Evolutionary conservation across 2,797 vertebrate species (phyloP), one percentile per base, ranked within the genome.

Genomic region (Gymnoscopelus braueri): DNA sequence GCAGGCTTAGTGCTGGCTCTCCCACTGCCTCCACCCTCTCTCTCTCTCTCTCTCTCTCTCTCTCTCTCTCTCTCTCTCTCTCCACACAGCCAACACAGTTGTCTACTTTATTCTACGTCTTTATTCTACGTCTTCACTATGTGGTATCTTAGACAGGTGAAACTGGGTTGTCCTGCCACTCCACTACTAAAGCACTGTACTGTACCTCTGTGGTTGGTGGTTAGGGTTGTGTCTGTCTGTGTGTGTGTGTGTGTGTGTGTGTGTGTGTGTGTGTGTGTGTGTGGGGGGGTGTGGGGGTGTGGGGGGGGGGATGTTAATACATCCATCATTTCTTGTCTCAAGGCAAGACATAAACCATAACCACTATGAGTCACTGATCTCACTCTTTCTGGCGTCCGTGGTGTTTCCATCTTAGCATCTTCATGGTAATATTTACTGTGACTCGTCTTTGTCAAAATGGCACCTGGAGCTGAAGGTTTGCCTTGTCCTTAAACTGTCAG

Each of bases 1-100:
- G 66, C 86, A 88, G 85, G 87, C 56, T 15, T 80, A 66, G 74
- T n/a, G 11, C 75, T 54, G 61, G 74, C 50, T 32, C 26, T 65
- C 77, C 81, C 78, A 74, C 79, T 74, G 65, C 59, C 75, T 74
- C 55, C 69, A 19, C 58, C 60, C 3, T 5, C 12, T 15, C 58
- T 23, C 58, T 12, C 62, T 10, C 24, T 32, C 51, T 32, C 15
- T 11, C 6, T 9, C 52, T 7, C 54, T 48, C 32, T 10, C 23
- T 15, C 51, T n/a, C 50, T 52, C 50, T 51, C 50, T 52, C 12
- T 52, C 50, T 52, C 14, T 15, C 50, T 15, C 50, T 15, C 50
- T 1, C 12, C 54, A 1, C 53, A 26, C 53, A 55, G 14, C 4
- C 53, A 55, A 63, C 62, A 52, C 48, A 29, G 26, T 29, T 29